Base-by-base conservation (phyloP, 1,140 invertebrate species). In the Drosophila eugracilis region DNA sequence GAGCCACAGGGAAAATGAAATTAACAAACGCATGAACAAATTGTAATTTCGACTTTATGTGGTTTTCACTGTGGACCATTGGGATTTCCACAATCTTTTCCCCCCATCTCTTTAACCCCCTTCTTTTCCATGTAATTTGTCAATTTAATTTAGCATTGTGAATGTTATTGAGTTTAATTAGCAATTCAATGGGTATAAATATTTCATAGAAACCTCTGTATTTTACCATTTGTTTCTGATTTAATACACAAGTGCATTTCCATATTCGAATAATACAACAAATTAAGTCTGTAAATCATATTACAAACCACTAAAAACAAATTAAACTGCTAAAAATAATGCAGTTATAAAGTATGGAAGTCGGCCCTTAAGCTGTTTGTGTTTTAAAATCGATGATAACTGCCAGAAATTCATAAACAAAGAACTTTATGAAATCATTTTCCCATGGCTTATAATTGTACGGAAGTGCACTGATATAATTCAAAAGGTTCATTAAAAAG, bases 141-240 rank as follows among this genome's bases (percentile, higher is more conserved):
- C 65, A 85, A 85, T 69, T 79, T 72, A 63, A 85, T 84, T 79
- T 72, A 72, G 60, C 49, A 63, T 45, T 79, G 62, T 69, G 62
- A 65, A 50, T 69, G 76, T 67, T 85, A 74, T 80, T 57, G 45
- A 53, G 72, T 65, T 80, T 65, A 85, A 80, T 85, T 85, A 55
- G 72, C 54, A 66, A 84, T 66, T 78, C 50, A 53, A 52, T 66
- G 41, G 37, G 15, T 19, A 69, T 69, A 66, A 73, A 85, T 76
- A 65, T 69, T 73, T 69, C 7, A 78, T 63, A 22, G n/a, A 26
- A 45, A n/a, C n/a, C 10, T 24, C n/a, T 17, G 21, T 39, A 65
- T 39, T 26, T 37, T 6, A 21, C 10, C 7, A 24, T 28, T 34
- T 44, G 28, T 45, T 55, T 52, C 1, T 60, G 44, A 39, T 71